Percentiles rank a stretch among this genome's conserved stretches.
phyloP scores from a whole-genome alignment of 2,888 invertebrate species.

The Elysia crispata region DNA sequence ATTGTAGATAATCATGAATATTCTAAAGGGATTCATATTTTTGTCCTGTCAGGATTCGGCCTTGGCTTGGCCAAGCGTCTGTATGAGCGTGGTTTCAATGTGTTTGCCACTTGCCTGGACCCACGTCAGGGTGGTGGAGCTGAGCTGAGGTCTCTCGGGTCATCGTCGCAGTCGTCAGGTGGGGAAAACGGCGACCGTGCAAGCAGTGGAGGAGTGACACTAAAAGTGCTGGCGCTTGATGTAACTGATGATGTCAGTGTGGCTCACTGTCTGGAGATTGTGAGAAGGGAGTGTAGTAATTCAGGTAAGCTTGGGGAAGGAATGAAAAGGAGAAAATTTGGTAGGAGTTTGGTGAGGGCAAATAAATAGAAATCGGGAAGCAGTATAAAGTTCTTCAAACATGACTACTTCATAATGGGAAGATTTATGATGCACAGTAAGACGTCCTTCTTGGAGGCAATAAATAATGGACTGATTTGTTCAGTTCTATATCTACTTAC shows the following conservation, averaged over 20 bases:
- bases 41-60: slow-evolving; percentile 45
- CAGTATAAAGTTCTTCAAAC: too few relatives aligned
- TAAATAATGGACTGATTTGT: too few relatives aligned
- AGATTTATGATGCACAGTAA: too few relatives aligned
- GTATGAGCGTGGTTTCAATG: slow-evolving; percentile 35
- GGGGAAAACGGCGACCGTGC: too few relatives aligned
- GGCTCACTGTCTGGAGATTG: slow-evolving; percentile 30
- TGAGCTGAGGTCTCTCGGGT: slow-evolving; percentile 25
- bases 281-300: slow-evolving; percentile 41
- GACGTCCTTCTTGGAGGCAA: too few relatives aligned
- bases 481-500: too few relatives aligned
- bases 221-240: slow-evolving; percentile 49
- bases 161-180: too few relatives aligned
- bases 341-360: too few relatives aligned
- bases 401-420: too few relatives aligned
- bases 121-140: slow-evolving; percentile 43
- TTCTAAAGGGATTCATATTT: too few relatives aligned
- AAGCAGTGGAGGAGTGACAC: neutral
- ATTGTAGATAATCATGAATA: neutral
- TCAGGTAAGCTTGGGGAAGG: slow-evolving; percentile 31
- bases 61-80: slow-evolving; percentile 44
- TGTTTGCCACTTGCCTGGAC: slow-evolving; percentile 48
- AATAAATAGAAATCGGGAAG: too few relatives aligned
- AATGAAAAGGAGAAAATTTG: too few relatives aligned
- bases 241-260: slow-evolving; percentile 51